Evolutionary conservation across 2,797 vertebrate species (phyloP).

Genomic region (Aldrovandia affinis): DNA sequence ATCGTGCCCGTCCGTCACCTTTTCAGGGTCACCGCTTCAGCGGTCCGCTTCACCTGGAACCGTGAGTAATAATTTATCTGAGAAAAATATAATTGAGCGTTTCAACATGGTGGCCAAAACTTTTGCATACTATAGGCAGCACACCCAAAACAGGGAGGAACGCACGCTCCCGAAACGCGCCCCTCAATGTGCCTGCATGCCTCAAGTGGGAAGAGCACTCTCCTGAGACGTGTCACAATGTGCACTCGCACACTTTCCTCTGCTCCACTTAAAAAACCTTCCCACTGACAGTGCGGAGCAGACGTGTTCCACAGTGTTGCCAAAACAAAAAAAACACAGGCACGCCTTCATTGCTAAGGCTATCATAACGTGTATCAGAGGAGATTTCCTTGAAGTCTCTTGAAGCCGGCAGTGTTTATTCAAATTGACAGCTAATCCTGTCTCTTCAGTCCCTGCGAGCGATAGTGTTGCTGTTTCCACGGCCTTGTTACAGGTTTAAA

Average conservation of each 20-base stretch:
- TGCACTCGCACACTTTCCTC: slow-evolving; percentile 1
- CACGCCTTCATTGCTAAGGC: slow-evolving; percentile 38
- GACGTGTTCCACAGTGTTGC: slow-evolving; percentile 54
- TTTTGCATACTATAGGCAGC: too few species aligned
- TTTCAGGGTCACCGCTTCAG: too few species aligned
- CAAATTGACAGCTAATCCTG: slow-evolving; percentile 54
- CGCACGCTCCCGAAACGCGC: too few species aligned
- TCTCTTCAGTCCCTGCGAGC: slow-evolving; percentile 44
- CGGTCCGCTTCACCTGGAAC: too few species aligned
- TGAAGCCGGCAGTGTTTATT: slow-evolving; percentile 53
- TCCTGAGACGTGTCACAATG: not conserved
- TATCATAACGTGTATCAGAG: slow-evolving; percentile 49
- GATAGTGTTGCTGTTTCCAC: slow-evolving; percentile 51
- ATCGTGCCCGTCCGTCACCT: too few species aligned
- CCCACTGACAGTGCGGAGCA: slow-evolving; percentile 46
- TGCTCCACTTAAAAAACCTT: not conserved
- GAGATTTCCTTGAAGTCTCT: slow-evolving; percentile 53
- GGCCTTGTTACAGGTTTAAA: slow-evolving; percentile 42
- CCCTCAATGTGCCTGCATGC: not conserved
- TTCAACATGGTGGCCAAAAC: too few species aligned
- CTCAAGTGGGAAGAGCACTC: not conserved
- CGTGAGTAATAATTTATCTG: too few species aligned
- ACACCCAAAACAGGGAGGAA: too few species aligned
- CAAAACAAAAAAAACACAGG: slow-evolving; percentile 54
- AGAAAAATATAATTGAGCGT: too few species aligned